Conservation (phyloP, 1,140 invertebrate species). For the Steinernema feltiae region DNA sequence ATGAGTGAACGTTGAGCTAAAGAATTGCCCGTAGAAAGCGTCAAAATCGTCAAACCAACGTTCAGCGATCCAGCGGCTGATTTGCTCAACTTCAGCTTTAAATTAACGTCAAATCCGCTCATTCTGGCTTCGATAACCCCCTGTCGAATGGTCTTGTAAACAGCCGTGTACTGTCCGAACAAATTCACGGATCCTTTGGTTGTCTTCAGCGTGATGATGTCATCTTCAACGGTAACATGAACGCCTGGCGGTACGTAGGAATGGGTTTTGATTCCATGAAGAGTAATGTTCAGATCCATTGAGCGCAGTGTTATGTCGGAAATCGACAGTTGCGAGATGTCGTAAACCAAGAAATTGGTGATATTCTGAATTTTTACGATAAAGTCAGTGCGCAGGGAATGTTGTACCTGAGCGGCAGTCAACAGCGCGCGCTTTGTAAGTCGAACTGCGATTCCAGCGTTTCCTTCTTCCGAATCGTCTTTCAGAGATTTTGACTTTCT, state of each 20-base stretch:
- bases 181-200: not conserved
- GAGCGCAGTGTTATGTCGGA: not conserved
- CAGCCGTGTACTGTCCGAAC: not conserved
- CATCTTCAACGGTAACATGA: not conserved
- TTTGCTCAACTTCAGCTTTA: not conserved
- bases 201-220: not conserved
- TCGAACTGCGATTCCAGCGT: not conserved
- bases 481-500: not conserved
- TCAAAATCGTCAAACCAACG: not conserved
- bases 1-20: not conserved
- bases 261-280: conserved; percentile 4
- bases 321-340: not conserved
- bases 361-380: not conserved
- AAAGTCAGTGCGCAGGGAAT: not conserved
- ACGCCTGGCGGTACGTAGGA: not conserved
- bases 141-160: not conserved
- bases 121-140: not conserved
- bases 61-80: not conserved
- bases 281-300: conserved; percentile 1
- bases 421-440: not conserved
- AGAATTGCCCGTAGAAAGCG: not conserved
- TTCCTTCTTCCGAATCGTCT: not conserved
- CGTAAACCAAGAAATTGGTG: not conserved
- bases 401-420: not conserved
- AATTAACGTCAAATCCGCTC: not conserved